These are phyloP conservation scores for Lasioglossum zephyrum DNA, from an alignment of 2,888 invertebrate genomes.

Conservation along the genomic window DNA sequence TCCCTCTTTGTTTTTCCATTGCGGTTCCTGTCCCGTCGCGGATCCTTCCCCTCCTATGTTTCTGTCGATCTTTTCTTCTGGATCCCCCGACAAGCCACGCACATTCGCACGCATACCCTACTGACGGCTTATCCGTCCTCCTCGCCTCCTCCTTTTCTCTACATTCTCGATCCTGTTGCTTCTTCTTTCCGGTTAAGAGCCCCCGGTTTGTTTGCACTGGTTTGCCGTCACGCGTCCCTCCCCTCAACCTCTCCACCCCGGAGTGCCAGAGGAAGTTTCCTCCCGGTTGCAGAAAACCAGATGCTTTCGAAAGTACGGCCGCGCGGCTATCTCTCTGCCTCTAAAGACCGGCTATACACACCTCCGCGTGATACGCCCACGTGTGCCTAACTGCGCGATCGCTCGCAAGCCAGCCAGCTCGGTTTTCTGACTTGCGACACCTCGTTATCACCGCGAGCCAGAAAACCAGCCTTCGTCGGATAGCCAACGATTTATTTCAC, in stretches of 20 bases:
- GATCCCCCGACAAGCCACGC: not conserved
- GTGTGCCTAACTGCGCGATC: slow-evolving; percentile 38
- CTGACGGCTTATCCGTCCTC: slow-evolving; percentile 6
- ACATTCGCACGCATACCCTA: slow-evolving; percentile 9
- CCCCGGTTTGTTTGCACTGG: slow-evolving; percentile 58
- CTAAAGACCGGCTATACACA: slow-evolving; percentile 57
- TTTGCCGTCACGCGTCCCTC: slow-evolving; percentile 38
- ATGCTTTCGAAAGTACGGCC: slow-evolving; percentile 65
- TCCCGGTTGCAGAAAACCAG: slow-evolving; percentile 60
- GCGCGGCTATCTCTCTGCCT: slow-evolving; percentile 50
- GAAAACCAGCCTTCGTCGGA: slow-evolving; percentile 52
- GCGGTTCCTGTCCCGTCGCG: slow-evolving; percentile 12
- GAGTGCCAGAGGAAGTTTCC: slow-evolving; percentile 49
- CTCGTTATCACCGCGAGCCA: slow-evolving; percentile 49
- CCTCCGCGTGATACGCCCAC: slow-evolving; percentile 65
- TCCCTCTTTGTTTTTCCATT: slow-evolving; percentile 14
- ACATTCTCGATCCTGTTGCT: not conserved
- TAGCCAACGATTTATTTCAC: slow-evolving; percentile 28
- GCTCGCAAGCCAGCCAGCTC: slow-evolving; percentile 25
- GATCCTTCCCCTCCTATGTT: slow-evolving; percentile 1
- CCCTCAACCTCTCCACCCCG: not conserved
- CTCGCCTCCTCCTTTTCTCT: not conserved
- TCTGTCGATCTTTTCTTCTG: slow-evolving; percentile 9
- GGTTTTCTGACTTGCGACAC: slow-evolving; percentile 55
- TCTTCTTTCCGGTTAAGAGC: slow-evolving; percentile 30